Evolutionary conservation across 2,113 vertebrate species (phyloP), one percentile per base, ranked within the genome.

Genomic region (Leiothrix lutea): DNA sequence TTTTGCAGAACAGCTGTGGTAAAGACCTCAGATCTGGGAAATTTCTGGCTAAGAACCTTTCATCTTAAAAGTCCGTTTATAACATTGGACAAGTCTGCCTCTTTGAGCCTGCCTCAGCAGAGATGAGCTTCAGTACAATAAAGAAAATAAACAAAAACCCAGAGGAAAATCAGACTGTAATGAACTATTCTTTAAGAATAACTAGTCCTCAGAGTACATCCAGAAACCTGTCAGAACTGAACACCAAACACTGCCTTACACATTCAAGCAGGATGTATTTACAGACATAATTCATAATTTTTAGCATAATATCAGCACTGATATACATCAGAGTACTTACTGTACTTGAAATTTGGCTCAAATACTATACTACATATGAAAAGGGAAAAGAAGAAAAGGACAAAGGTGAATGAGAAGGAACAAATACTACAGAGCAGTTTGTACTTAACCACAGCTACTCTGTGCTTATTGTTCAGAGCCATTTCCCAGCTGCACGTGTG

Each of bases 11-110:
- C 42, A 58, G 56, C 33, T 92, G 88, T 44, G 60, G 70, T 92
- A 87, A 90, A 88, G 71, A 80, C 47, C 72, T 93, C 75, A 88
- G 67, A 80, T 77, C 47, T 93, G 42, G 77, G 86, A 94, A 93
- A 56, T 66, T 78, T 82, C 71, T 92, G 42, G 42, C 50, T 58
- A 72, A 80, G 14, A 86, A 29, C 20, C 12, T 95, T 95, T 88
- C 71, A 74, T 83, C 40, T 85, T 83, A 78, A 65, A 90, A 78
- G 36, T 44, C 56, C 1, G 0, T 40, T 73, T 93, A 80, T 48
- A 92, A 69, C 19, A 40, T 24, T 35, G 28, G 51, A 88, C 18
- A 80, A 72, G 11, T 31, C 38, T 82, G 38, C 38, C 45, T 58
- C 42, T 95, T 74, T 65, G 14, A 94, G 61, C 19, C 45, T 91